Percentiles rank a stretch among this genome's conserved stretches.
phyloP scores from a whole-genome alignment of 2,888 invertebrate genomes.

The Patella pellucida region DNA sequence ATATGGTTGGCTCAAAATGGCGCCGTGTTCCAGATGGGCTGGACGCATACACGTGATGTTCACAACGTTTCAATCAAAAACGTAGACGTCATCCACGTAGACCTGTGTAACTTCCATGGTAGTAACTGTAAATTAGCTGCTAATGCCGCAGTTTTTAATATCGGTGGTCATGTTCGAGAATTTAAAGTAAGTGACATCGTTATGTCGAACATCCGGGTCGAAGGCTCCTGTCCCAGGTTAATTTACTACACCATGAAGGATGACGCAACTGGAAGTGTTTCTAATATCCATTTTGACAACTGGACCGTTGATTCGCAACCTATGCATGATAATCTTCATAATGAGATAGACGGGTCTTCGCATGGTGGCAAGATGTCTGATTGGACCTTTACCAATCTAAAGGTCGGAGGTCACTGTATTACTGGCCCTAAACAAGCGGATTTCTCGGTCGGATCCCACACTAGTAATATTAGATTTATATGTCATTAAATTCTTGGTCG shows the following conservation, averaged over 20 bases:
- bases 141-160: constrained; percentile 22
- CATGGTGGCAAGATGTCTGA: background rate
- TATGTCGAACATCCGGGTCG: constrained; percentile 13
- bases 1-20: constrained; percentile 32
- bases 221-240: constrained; percentile 15
- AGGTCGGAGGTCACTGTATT: constrained; percentile 3
- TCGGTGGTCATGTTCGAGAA: constrained; percentile 10
- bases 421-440: background rate
- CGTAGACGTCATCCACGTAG: constrained; percentile 27
- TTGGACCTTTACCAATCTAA: constrained; percentile 17
- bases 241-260: constrained; percentile 14
- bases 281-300: constrained; percentile 16
- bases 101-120: constrained; percentile 25
- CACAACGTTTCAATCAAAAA: constrained; percentile 16
- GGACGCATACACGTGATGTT: constrained; percentile 22
- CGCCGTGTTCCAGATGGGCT: constrained; percentile 31
- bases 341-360: constrained; percentile 20
- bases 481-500: background rate
- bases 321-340: constrained; percentile 16
- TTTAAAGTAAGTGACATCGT: constrained; percentile 6
- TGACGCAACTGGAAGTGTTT: constrained; percentile 5
- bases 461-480: constrained; percentile 13
- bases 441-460: background rate
- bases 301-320: constrained; percentile 22
- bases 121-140: constrained; percentile 17